These are phyloP conservation scores for Timema cristinae DNA, from an alignment of 2,888 invertebrate species.

Conservation along the genomic window DNA sequence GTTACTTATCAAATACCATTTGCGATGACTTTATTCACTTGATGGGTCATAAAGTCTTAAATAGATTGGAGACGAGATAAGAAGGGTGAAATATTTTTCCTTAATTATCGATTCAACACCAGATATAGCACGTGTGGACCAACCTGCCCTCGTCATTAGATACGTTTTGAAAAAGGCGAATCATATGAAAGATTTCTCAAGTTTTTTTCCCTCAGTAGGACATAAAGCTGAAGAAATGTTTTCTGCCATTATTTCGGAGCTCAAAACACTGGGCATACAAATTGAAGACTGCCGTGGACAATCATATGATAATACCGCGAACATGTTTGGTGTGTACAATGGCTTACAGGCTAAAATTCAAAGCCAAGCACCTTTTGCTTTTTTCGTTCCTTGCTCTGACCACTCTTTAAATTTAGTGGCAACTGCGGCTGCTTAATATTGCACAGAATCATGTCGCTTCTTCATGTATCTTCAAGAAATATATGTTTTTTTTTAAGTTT, in stretches of 20 bases:
- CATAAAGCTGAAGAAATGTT: background rate
- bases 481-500: background rate
- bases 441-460: too few species aligned
- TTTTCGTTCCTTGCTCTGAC: constrained; percentile 1
- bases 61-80: background rate
- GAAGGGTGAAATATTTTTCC: too few species aligned
- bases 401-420: background rate
- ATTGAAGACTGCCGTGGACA: background rate
- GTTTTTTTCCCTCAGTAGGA: background rate
- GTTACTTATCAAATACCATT: background rate
- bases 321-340: constrained; percentile 1
- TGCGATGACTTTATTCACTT: background rate
- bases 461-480: constrained; percentile 5
- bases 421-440: background rate
- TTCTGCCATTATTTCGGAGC: background rate
- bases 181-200: too few species aligned
- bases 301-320: background rate
- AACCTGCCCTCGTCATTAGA: background rate
- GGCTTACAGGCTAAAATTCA: too few species aligned
- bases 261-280: background rate
- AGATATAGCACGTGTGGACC: background rate
- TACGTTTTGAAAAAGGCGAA: background rate
- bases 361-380: background rate
- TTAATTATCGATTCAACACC: background rate
- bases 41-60: constrained; percentile 5